Base-by-base conservation (phyloP, 92 coral and sea anemone species). In the Parazoanthus darwini region DNA sequence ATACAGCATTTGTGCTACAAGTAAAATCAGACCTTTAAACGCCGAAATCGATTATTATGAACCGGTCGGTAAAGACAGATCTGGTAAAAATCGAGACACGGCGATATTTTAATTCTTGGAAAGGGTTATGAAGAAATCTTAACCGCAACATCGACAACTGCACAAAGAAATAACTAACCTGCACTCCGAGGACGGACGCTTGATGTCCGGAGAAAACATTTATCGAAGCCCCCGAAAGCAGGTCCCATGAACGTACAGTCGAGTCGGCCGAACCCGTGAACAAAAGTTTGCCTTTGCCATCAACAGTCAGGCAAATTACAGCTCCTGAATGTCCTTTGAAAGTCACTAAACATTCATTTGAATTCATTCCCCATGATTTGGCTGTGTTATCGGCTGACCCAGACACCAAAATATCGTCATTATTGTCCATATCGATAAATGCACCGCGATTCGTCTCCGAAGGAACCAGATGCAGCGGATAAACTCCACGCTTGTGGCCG, bases 351-450 rank as follows among this genome's bases (percentile, higher is more conserved):
- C 96, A 91, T 58, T 97, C 98, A 78, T 94, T 97, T 51, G 96
- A 91, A 91, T 95, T 97, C 99, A 97, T 90, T 20, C 96, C 98
- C 99, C 99, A 97, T 58, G 97, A 92, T 88, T 95, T 97, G 38
- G 99, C 99, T 58, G 98, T 95, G 91, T 65, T 72, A 86, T 97
- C 99, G 11, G 90, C 98, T 78, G 99, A 95, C 74, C 99, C 99
- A 0, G 99, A 92, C 50, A 95, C 90, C 16, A 97, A 91, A 39
- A 94, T 92, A 85, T 97, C 99, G 86, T 97, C 96, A 89, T 93
- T 94, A 86, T 91, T 94, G 73, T 95, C 98, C 95, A 97, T 79
- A 76, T 97, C 99, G 37, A 92, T 92, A 42, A 91, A 92, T 18
- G 93, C 91, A 44, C 96, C 94, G 18, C 99, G 96, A 78, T 89